phyloP scores from a whole-genome alignment of 2,113 vertebrate genomes.

The Fulmarus glacialis region DNA sequence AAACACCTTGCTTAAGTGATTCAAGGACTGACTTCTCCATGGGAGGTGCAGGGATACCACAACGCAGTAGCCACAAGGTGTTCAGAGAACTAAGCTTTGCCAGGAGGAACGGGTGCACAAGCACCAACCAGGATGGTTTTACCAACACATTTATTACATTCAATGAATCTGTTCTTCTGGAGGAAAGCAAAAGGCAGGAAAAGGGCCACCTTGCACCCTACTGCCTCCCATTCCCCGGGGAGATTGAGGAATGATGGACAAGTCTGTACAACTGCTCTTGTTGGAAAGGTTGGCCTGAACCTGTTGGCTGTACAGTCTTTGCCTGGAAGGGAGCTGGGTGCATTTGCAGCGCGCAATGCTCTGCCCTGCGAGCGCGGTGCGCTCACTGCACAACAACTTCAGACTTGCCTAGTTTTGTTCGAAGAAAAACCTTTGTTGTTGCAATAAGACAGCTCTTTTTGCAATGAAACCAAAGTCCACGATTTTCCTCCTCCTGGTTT shows the following conservation, averaged over 20 bases:
- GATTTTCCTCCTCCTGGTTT: background rate
- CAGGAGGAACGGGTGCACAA: accelerated
- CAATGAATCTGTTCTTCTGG: background rate
- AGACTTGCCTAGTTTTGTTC: background rate
- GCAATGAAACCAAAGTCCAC: background rate
- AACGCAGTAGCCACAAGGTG: background rate
- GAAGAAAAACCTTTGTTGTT: background rate
- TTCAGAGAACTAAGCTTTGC: background rate
- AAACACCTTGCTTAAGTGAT: background rate
- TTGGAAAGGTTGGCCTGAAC: background rate
- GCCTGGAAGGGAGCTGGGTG: background rate
- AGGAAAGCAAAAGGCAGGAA: background rate
- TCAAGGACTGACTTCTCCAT: background rate
- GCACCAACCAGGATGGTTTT: background rate
- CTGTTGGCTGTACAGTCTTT: background rate
- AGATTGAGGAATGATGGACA: background rate
- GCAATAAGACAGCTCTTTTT: background rate
- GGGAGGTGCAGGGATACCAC: background rate
- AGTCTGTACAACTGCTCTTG: background rate
- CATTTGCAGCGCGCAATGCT: accelerated
- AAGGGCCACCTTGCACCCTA: background rate
- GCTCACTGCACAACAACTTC: background rate
- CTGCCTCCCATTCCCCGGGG: background rate
- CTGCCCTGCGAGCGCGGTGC: accelerated
- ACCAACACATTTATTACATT: background rate